These are phyloP conservation scores for Pachycephala philippinensis DNA, from an alignment of 2,113 vertebrate genomes.

Conservation along the genomic window DNA sequence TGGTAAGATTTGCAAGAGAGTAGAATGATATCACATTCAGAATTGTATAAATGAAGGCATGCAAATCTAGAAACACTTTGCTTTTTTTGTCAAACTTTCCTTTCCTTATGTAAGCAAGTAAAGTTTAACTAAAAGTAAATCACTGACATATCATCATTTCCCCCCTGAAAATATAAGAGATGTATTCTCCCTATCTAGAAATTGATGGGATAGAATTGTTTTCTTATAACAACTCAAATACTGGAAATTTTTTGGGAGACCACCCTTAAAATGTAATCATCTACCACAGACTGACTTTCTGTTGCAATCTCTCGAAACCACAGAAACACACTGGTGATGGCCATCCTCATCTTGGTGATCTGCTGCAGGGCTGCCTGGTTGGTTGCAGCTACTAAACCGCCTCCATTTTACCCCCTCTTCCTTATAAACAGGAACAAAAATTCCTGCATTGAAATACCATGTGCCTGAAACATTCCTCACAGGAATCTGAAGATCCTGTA, in stretches of 20 bases:
- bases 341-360: background rate
- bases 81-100: background rate
- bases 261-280: background rate
- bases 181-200: background rate
- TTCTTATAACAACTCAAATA: background rate
- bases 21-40: background rate
- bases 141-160: background rate
- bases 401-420: background rate
- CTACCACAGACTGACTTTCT: background rate
- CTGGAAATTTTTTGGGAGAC: background rate
- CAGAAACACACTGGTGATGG: background rate
- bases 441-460: background rate
- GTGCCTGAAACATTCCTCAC: background rate
- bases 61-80: background rate
- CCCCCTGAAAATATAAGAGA: background rate
- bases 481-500: background rate
- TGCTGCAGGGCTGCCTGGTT: background rate
- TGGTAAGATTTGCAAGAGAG: background rate
- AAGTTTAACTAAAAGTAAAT: background rate
- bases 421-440: background rate
- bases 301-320: background rate
- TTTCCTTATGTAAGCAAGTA: background rate
- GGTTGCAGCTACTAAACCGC: background rate
- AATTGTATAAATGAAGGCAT: background rate
- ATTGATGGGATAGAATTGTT: background rate